phyloP scores from a whole-genome alignment of 1,140 invertebrate species.

The Neodiprion virginianus region DNA sequence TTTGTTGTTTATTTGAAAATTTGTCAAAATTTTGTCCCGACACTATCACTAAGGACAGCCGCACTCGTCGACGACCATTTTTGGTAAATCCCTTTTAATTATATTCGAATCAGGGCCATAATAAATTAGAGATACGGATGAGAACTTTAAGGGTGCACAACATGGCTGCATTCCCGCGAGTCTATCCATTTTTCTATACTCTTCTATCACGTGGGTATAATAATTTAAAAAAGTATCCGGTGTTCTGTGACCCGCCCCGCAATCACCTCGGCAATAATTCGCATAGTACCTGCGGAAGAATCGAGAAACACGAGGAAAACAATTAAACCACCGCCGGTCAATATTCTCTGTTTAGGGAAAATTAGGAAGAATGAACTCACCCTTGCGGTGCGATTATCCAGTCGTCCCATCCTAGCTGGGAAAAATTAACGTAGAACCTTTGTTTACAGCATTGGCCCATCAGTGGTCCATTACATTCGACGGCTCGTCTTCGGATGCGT shows the following conservation, averaged over 20 bases:
- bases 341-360: no score
- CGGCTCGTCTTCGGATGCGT: constrained; percentile 77
- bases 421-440: constrained; percentile 89
- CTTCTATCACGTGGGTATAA: constrained; percentile 89
- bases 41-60: constrained; percentile 79
- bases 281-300: constrained; percentile 76
- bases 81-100: constrained; percentile 91
- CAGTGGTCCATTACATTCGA: constrained; percentile 79
- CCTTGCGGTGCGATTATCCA: constrained; percentile 92
- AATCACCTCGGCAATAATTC: constrained; percentile 93
- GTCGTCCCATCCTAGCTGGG: constrained; percentile 91
- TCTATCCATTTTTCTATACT: constrained; percentile 79
- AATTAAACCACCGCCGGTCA: background rate
- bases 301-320: background rate
- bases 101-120: constrained; percentile 90
- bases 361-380: constrained; percentile 33
- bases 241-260: constrained; percentile 74
- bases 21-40: background rate
- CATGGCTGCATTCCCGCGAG: constrained; percentile 83
- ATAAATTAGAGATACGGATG: constrained; percentile 92
- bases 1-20: background rate
- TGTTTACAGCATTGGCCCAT: constrained; percentile 89
- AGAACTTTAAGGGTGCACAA: constrained; percentile 93
- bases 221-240: constrained; percentile 86
- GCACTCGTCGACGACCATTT: constrained; percentile 97